Conservation (phyloP, 2,113 vertebrate genomes). For the Neotoma lepida region DNA sequence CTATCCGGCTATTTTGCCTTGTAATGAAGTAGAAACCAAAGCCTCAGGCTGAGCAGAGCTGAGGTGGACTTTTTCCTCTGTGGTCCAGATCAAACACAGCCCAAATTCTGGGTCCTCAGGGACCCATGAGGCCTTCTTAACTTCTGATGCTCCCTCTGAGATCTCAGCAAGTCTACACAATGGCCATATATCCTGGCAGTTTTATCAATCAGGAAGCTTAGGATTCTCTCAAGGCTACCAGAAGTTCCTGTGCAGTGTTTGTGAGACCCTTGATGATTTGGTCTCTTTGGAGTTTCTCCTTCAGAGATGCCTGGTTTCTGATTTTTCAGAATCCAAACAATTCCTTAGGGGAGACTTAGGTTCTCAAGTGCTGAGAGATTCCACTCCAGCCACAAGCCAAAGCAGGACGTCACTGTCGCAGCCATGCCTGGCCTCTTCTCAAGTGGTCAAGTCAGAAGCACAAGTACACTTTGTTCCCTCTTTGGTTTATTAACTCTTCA, state of each 20-base stretch:
- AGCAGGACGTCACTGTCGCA: fast-evolving
- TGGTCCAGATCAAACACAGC: not conserved
- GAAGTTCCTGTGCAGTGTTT: not conserved
- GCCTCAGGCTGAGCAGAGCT: not conserved
- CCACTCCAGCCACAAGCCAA: not conserved
- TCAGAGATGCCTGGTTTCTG: not conserved
- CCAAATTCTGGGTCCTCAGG: not conserved
- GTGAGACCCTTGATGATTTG: not conserved
- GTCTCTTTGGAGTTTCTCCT: not conserved
- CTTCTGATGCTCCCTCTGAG: not conserved
- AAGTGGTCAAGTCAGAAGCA: fast-evolving
- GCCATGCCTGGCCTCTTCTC: fast-evolving
- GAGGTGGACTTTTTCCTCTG: not conserved
- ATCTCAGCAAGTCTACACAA: no score
- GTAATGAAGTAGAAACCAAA: not conserved
- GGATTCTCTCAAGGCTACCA: not conserved
- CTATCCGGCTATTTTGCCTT: not conserved
- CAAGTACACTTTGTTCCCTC: not conserved
- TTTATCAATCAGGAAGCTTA: not conserved
- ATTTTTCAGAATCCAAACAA: not conserved
- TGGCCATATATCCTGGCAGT: fast-evolving
- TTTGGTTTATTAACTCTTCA: conserved; percentile 62
- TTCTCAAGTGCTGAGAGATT: not conserved
- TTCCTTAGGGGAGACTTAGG: not conserved
- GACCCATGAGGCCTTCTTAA: fast-evolving